A percentile compares a stretch with the other conserved stretches of the same genome.
These are phyloP conservation scores for Neotoma lepida DNA, from an alignment of 2,113 vertebrate genomes.

Conservation along the genomic window DNA sequence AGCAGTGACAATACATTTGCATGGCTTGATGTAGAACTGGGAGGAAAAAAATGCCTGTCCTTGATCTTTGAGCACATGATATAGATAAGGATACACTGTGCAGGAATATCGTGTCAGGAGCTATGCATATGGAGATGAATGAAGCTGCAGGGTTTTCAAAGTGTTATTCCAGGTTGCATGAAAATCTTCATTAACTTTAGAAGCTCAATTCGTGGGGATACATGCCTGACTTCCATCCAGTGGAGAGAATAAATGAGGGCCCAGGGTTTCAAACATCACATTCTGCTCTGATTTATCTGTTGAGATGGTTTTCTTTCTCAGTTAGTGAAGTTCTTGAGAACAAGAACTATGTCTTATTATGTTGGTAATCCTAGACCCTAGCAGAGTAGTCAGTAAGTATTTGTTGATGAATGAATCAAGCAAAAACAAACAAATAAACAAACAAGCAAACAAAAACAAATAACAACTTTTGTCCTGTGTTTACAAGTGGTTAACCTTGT, in stretches of 20 bases:
- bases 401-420: constrained; percentile 39
- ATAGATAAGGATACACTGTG: constrained; percentile 45
- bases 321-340: constrained; percentile 22
- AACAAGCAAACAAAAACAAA: neutral
- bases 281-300: constrained; percentile 10
- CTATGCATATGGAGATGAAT: constrained; percentile 47
- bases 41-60: neutral
- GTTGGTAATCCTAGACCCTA: neutral
- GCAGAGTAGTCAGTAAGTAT: constrained; percentile 50
- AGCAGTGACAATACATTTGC: constrained; percentile 78
- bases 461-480: constrained; percentile 6
- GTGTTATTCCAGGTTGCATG: constrained; percentile 14
- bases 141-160: constrained; percentile 13
- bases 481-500: constrained; percentile 52
- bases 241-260: neutral
- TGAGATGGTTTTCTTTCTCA: constrained; percentile 38
- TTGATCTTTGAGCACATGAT: constrained; percentile 61
- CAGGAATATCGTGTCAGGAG: constrained; percentile 52
- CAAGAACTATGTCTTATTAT: constrained; percentile 1
- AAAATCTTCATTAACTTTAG: constrained; percentile 31
- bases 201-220: neutral
- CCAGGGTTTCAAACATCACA: neutral
- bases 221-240: neutral
- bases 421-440: neutral
- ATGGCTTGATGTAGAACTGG: constrained; percentile 71